Evolutionary conservation across 64 coral and sea anemone genomes (phyloP).

Genomic region (Pocillopora verrucosa): DNA sequence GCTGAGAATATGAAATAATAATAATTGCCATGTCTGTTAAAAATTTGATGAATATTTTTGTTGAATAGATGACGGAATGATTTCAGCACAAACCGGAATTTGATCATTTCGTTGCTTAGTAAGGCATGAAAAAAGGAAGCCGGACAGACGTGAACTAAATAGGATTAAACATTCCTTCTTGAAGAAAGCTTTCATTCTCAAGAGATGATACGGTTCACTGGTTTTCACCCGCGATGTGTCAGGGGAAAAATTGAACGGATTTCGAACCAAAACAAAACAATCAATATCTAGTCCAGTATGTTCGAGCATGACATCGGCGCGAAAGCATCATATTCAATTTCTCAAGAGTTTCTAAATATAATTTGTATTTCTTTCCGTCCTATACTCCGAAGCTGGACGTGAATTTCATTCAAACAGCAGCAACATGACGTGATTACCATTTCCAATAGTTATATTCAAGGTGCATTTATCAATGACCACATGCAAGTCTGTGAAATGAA

Average conservation of each 20-base stretch:
- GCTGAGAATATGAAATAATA: neutral
- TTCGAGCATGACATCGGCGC: neutral
- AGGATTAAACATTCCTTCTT: neutral
- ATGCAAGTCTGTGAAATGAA: neutral
- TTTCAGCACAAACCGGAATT: conserved; percentile 7
- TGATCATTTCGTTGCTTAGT: neutral
- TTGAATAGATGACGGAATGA: neutral
- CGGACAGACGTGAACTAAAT: neutral
- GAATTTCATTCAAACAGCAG: neutral
- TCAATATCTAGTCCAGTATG: neutral
- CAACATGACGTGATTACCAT: neutral
- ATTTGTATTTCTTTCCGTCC: neutral
- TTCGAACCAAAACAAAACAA: no score
- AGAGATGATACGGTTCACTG: neutral
- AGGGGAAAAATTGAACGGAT: no score
- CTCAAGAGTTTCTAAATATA: neutral
- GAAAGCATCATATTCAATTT: neutral
- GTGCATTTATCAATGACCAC: neutral
- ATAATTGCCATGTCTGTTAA: neutral
- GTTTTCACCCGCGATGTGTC: neutral
- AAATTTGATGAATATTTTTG: neutral
- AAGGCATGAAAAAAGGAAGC: neutral
- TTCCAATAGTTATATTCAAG: neutral
- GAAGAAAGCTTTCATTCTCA: neutral
- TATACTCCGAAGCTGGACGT: neutral